Evolutionary conservation across 2,888 invertebrate species (phyloP), one percentile per base, ranked within the genome.

Genomic region (Drosophila austrosaltans): DNA sequence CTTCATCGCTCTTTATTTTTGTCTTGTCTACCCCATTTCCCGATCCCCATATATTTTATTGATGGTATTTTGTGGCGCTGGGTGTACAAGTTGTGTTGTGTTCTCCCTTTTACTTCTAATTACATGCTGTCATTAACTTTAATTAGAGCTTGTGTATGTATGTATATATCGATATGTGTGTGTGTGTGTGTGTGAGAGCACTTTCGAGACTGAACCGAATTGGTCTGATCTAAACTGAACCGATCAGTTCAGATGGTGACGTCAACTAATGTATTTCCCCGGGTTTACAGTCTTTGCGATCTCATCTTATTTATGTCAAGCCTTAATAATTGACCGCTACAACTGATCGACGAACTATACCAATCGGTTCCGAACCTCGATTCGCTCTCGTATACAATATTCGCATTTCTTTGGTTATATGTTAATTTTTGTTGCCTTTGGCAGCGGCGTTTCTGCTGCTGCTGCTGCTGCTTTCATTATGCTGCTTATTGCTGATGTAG

Each of bases 401-500:
- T 57, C 36, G 57, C 57, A 57, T 57, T 57, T 57, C 57, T 57
- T 39, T 57, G 22, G 57, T 36, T 57, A 57, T 44, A 48, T 57
- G 57, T 57, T 57, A 57, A 57, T 57, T 53, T 48, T 16, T 44
- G 48, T 48, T 53, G 42, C 7, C n/a, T 48, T 16, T 28, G 63
- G 2, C 56, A 44, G 42, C 20, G 69, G 30, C 67, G 40, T 40
- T 39, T 39, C 1, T n/a, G n/a, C 10, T 36, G 6, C 6, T 28
- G 25, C 6, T 28, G 22, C 20, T 36, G 57, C 36, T 57, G 60
- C 48, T 60, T 60, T 39, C 36, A 30, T 62, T 61, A 68, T 48
- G 48, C 25, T 48, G 48, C 73, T 68, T 73, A 75, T 78, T 71
- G 80, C 76, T 79, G 72, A 6, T 56, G 30, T 56, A 36, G 36